Evolutionary conservation across 2,113 vertebrate genomes (phyloP).

Genomic region (Athene cunicularia): DNA sequence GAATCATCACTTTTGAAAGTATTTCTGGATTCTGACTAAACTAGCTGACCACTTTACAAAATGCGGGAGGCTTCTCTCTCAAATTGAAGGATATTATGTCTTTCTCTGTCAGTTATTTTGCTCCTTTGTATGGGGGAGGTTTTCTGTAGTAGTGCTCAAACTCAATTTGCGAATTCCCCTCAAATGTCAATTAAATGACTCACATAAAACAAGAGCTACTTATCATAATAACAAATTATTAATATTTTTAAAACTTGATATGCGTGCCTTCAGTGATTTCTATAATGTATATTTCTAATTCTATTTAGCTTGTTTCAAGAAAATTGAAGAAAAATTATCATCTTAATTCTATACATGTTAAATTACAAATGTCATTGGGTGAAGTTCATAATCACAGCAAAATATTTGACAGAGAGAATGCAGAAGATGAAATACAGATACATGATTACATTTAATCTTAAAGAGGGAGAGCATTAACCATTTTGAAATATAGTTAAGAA

Average conservation of each 20-base stretch:
- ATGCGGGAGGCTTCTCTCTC: not conserved
- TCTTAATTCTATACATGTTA: not conserved
- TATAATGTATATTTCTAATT: not conserved
- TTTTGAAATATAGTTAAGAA: not conserved
- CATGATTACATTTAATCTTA: not conserved
- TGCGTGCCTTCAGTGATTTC: not conserved
- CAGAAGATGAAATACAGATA: not conserved
- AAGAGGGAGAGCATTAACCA: not conserved
- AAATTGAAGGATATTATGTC: not conserved
- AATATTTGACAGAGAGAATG: not conserved
- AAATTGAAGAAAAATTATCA: not conserved
- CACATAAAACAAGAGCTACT: not conserved
- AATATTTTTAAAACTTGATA: not conserved
- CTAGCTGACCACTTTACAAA: not conserved
- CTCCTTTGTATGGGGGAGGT: not conserved
- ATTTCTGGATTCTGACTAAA: not conserved
- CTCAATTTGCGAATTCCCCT: not conserved
- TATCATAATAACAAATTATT: not conserved
- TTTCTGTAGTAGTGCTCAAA: not conserved
- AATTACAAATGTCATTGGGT: not conserved
- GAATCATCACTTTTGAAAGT: not conserved
- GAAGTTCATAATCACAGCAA: not conserved
- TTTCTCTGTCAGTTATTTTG: not conserved
- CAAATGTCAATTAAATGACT: not conserved
- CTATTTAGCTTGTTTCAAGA: not conserved